Conservation (phyloP, 2,797 vertebrate species). For the Gymnoscopelus braueri region DNA sequence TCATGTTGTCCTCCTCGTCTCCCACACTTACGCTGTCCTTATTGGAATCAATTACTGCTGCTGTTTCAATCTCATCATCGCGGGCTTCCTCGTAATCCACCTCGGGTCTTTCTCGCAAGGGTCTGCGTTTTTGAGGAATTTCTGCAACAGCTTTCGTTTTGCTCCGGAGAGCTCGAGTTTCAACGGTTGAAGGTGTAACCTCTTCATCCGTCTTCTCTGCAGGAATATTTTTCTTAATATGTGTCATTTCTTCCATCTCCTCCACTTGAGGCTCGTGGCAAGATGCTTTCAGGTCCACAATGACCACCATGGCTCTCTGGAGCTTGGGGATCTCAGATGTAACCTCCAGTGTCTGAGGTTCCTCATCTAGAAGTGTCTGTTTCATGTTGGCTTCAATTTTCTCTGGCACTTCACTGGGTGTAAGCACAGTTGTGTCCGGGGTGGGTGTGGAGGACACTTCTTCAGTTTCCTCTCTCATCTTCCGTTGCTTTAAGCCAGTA, state of each 20-base stretch:
- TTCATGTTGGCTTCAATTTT: too few relatives aligned
- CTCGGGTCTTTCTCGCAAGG: conserved; percentile 17
- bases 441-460: background rate
- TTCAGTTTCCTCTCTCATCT: conserved; percentile 29
- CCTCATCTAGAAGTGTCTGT: background rate
- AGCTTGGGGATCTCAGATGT: conserved; percentile 17
- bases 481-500: conserved; percentile 70
- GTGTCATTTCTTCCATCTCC: conserved; percentile 2
- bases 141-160: too few relatives aligned
- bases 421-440: background rate
- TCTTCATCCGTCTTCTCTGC: conserved; percentile 1
- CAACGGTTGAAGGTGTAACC: background rate
- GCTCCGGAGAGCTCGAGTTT: background rate
- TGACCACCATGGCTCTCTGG: conserved; percentile 27
- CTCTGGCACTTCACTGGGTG: background rate
- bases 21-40: too few relatives aligned
- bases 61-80: conserved; percentile 3
- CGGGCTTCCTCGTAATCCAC: background rate
- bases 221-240: background rate
- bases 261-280: background rate
- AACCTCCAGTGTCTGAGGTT: background rate
- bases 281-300: conserved; percentile 36
- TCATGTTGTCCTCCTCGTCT: too few relatives aligned
- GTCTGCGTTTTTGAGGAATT: too few relatives aligned
- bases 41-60: too few relatives aligned